These are phyloP conservation scores for Hirtodrosophila confusa DNA, from an alignment of 2,888 invertebrate genomes.

Conservation along the genomic window DNA sequence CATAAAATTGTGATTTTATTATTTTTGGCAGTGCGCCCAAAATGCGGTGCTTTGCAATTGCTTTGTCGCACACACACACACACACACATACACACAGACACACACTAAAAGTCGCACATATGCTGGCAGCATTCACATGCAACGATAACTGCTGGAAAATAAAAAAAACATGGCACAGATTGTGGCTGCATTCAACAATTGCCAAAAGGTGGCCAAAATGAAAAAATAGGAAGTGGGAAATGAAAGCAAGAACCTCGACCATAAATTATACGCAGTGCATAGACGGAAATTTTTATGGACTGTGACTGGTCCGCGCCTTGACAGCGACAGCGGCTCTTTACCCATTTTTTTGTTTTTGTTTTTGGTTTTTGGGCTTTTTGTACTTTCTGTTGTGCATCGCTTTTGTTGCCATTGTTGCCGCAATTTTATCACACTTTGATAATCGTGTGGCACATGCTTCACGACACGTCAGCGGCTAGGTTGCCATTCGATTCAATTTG, in stretches of 20 bases:
- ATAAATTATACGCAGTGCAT: conserved; percentile 74
- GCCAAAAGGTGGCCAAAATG: conserved; percentile 51
- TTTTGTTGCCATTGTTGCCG: conserved; percentile 49
- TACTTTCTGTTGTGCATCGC: conserved; percentile 12
- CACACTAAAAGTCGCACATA: conserved; percentile 45
- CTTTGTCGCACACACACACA: conserved; percentile 22
- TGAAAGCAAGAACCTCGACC: conserved; percentile 33
- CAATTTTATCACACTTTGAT: conserved; percentile 74
- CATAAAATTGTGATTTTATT: conserved; percentile 72
- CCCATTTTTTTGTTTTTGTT: conserved; percentile 12
- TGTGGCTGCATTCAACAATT: conserved; percentile 70
- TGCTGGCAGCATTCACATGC: conserved; percentile 46
- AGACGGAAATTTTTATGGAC: conserved; percentile 70
- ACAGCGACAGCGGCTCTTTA: conserved; percentile 12
- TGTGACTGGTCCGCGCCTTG: conserved; percentile 44
- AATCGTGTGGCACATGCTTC: conserved; percentile 71
- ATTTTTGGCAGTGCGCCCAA: conserved; percentile 78
- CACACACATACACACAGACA: conserved; percentile 19
- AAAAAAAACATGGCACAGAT: conserved; percentile 57
- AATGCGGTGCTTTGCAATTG: conserved; percentile 40
- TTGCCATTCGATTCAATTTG: conserved; percentile 72
- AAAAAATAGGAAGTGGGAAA: conserved; percentile 11
- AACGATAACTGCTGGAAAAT: conserved; percentile 26
- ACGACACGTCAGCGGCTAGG: conserved; percentile 62
- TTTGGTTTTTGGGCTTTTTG: conserved; percentile 10